Conservation (phyloP, 2,888 invertebrate genomes). For the Thymelicus lineola region DNA sequence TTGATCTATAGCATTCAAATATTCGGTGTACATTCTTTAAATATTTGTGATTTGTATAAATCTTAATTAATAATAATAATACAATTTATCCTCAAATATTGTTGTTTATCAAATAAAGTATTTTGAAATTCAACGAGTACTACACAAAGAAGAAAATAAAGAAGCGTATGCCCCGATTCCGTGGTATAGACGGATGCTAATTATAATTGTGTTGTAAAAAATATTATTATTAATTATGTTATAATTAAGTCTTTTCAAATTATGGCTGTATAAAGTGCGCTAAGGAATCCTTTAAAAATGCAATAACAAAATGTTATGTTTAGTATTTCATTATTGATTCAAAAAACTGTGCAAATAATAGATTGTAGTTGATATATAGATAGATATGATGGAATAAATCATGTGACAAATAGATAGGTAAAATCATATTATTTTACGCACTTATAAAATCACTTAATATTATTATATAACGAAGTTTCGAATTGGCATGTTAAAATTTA, state of each 20-base stretch:
- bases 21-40: not conserved
- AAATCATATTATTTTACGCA: slow-evolving; percentile 25
- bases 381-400: slow-evolving; percentile 15
- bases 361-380: not conserved
- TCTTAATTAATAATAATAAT: not conserved
- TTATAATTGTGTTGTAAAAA: not conserved
- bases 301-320: not conserved
- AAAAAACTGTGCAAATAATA: too few relatives aligned
- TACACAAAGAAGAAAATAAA: not conserved
- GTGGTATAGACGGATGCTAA: not conserved
- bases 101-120: not conserved
- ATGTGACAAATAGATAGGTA: slow-evolving; percentile 35
- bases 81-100: not conserved
- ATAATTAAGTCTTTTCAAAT: not conserved
- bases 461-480: slow-evolving; percentile 18
- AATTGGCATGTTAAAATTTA: slow-evolving; percentile 40
- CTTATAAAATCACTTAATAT: slow-evolving; percentile 21
- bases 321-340: not conserved
- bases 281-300: slow-evolving; percentile 2
- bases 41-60: not conserved
- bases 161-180: slow-evolving; percentile 2
- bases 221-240: slow-evolving; percentile 2
- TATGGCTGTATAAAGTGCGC: slow-evolving; percentile 5
- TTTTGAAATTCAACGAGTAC: not conserved
- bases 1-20: not conserved